Evolutionary conservation across 53 echinoderm and acorn worm species (phyloP).

Genomic region (Henricia sp.): DNA sequence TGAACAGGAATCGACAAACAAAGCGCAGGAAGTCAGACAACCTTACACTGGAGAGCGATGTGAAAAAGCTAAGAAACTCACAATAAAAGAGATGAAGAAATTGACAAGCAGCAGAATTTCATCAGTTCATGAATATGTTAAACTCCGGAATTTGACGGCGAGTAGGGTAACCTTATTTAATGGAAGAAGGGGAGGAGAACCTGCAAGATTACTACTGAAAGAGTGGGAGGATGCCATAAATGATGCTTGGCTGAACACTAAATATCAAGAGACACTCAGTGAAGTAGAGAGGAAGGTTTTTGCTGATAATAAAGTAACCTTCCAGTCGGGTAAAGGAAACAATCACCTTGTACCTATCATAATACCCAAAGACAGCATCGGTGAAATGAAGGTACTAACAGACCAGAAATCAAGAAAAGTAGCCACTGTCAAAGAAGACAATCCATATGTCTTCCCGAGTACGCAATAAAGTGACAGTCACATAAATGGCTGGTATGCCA

Average conservation of each 20-base stretch:
- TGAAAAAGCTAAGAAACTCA: slow-evolving; percentile 20
- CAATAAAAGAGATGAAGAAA: background rate
- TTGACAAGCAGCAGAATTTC: background rate
- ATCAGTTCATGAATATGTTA: background rate
- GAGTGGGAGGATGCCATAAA: slow-evolving; percentile 45
- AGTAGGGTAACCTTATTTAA: background rate
- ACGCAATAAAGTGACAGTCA: slow-evolving; percentile 11
- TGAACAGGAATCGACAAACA: slow-evolving; percentile 10
- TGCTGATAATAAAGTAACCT: slow-evolving; percentile 18
- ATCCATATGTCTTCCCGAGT: background rate
- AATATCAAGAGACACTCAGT: background rate
- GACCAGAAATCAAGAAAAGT: background rate
- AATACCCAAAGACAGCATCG: background rate
- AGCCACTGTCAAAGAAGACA: background rate
- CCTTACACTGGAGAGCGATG: slow-evolving; percentile 18
- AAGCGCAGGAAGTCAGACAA: slow-evolving; percentile 27
- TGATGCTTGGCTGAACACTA: slow-evolving; percentile 19
- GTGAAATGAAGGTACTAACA: background rate
- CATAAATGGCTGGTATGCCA: slow-evolving; percentile 34
- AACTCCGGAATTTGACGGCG: background rate
- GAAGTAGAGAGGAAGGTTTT: slow-evolving; percentile 18
- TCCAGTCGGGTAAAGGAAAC: slow-evolving; percentile 41
- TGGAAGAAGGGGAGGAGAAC: slow-evolving; percentile 43
- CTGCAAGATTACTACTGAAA: slow-evolving; percentile 1
- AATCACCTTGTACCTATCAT: slow-evolving; percentile 26